A percentile compares a stretch with the other conserved stretches of the same genome.
Conservation (phyloP, 2,888 invertebrate species). For the Drosophila engyochracea region DNA sequence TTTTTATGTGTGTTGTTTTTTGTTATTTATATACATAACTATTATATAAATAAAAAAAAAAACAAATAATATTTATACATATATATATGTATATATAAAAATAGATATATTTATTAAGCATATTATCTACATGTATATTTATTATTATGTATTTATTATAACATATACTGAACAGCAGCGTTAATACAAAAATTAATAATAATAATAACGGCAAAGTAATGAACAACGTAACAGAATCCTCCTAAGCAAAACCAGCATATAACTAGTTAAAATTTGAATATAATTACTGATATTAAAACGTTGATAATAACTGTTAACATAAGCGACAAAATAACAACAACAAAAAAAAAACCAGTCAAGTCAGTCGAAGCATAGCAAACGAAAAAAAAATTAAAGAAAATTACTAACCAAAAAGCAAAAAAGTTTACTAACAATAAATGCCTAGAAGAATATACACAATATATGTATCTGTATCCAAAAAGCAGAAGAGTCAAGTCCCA, state of each 20-base stretch:
- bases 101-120: conserved; percentile 81
- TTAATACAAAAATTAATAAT: conserved; percentile 46
- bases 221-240: conserved; percentile 74
- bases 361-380: conserved; percentile 75
- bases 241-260: conserved; percentile 70
- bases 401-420: conserved; percentile 61
- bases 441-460: conserved; percentile 37
- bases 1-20: conserved; percentile 84
- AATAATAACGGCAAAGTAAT: conserved; percentile 51
- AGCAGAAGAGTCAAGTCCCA: conserved; percentile 65
- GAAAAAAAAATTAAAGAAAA: conserved; percentile 33
- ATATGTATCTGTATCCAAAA: conserved; percentile 41
- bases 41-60: conserved; percentile 69
- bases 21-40: conserved; percentile 83
- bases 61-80: conserved; percentile 17
- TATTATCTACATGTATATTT: conserved; percentile 83
- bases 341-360: conserved; percentile 66
- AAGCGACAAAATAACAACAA: conserved; percentile 30
- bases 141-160: conserved; percentile 82
- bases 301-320: conserved; percentile 71
- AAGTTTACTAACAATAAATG: conserved; percentile 67
- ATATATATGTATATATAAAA: conserved; percentile 61
- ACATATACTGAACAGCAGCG: conserved; percentile 72
- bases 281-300: conserved; percentile 64
- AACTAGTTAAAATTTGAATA: conserved; percentile 66